Evolutionary conservation across 2,888 invertebrate genomes (phyloP), one percentile per base, ranked within the genome.

Genomic region (Linnaemya vulpina): DNA sequence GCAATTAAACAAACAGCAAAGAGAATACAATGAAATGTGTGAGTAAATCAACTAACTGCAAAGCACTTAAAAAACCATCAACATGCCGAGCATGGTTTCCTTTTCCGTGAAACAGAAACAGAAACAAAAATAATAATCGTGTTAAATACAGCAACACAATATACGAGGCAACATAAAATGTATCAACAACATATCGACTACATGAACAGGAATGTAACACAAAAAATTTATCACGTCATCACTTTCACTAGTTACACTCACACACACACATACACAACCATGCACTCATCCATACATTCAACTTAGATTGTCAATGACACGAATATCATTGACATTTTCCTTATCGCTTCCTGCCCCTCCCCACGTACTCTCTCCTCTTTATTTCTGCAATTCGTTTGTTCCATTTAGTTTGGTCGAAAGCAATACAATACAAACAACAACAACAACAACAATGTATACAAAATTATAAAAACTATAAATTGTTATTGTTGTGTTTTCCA

Each of bases 191-290:
- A 17, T 70, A 70, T 30, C 15, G 58, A 55, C 35, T 55, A 62
- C 62, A 62, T 49, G 15, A 25, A 73, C 22, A 51, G 53, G 49
- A 71, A 35, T 51, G 49, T 38, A 55, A 46, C 35, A 25, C 30
- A 49, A 30, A 51, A 25, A 83, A 46, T n/a, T n/a, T 67, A 63
- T 70, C 51, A 78, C 74, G 84, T 81, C 84, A 81, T 84, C 70
- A 78, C 77, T 85, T 85, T 74, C 81, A 65, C 78, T 78, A 43
- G 70, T 68, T n/a, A 22, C 65, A 53, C 71, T 38, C 17, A 60
- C 15, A 20, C 63, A 25, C 7, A 11, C 22, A 30, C 10, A 22
- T 25, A 70, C 5, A 10, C 51, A 13, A 25, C 62, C 5, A 10
- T 40, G 8, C 10, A 53, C 9, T 30, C 25, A n/a, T 2, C 11